Evolutionary conservation across 2,113 vertebrate species (phyloP).

Genomic region (Neodon shergylaensis): DNA sequence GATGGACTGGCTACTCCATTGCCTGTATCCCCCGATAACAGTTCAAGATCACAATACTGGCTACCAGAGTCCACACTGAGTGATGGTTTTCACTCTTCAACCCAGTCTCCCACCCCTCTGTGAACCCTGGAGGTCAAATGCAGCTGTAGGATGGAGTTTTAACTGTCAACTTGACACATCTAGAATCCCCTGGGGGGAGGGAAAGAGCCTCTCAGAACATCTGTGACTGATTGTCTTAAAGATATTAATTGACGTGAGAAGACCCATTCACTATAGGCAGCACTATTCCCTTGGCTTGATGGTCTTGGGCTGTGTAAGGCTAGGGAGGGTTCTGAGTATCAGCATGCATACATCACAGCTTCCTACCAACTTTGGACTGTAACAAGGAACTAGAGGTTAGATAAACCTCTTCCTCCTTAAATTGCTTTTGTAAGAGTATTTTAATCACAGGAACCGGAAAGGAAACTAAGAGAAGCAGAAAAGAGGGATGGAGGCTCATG

Average conservation of each 20-base stretch:
- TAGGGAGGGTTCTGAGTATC: neutral
- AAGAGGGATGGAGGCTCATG: no score
- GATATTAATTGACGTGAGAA: neutral
- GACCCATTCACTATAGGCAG: neutral
- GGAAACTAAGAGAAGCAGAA: accelerated
- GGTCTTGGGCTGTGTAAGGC: neutral
- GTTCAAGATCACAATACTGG: no score
- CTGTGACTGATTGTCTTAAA: neutral
- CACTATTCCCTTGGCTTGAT: neutral
- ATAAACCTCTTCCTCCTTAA: neutral
- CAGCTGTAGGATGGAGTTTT: neutral
- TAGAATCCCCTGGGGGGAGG: neutral
- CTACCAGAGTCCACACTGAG: neutral
- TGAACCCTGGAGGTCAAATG: neutral
- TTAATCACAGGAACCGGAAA: neutral
- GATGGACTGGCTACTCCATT: neutral
- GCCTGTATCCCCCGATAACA: neutral
- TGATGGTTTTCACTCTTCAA: neutral
- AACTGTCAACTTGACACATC: neutral
- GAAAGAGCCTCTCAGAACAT: neutral
- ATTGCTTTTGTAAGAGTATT: neutral
- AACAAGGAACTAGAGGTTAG: no score
- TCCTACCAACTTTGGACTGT: neutral
- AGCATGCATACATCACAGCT: neutral
- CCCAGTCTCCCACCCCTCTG: neutral